phyloP scores from a whole-genome alignment of 2,797 vertebrate genomes.

The Antrozous pallidus region DNA sequence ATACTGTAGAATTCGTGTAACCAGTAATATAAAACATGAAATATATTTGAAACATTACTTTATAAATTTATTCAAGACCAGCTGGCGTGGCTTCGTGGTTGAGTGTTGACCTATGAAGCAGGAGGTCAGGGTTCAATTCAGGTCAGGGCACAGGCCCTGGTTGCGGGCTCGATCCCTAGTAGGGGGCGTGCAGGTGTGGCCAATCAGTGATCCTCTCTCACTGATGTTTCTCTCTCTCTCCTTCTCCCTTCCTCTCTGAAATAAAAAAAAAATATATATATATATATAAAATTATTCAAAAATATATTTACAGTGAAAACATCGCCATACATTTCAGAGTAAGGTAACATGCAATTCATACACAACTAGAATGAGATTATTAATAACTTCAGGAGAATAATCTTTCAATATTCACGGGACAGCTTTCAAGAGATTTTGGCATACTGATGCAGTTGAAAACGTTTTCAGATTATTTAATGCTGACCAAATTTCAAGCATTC shows the following conservation, averaged over 20 bases:
- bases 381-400: neutral
- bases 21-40: constrained; percentile 23
- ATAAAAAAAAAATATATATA: too few species aligned
- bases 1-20: constrained; percentile 28
- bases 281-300: neutral
- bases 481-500: neutral
- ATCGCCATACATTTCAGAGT: neutral
- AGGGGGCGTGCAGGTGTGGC: too few species aligned
- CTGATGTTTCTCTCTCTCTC: too few species aligned
- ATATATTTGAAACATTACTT: neutral
- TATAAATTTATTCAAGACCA: neutral
- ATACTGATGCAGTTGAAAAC: neutral
- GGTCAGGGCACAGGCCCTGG: too few species aligned
- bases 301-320: neutral
- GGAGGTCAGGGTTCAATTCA: too few species aligned
- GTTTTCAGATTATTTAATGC: neutral
- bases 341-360: neutral
- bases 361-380: neutral
- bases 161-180: too few species aligned
- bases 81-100: too few species aligned
- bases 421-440: neutral
- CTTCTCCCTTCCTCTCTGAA: too few species aligned
- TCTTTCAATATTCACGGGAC: neutral
- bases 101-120: too few species aligned
- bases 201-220: too few species aligned